Evolutionary conservation across 2,888 invertebrate species (phyloP).

Genomic region (Monoplex corrugatus): DNA sequence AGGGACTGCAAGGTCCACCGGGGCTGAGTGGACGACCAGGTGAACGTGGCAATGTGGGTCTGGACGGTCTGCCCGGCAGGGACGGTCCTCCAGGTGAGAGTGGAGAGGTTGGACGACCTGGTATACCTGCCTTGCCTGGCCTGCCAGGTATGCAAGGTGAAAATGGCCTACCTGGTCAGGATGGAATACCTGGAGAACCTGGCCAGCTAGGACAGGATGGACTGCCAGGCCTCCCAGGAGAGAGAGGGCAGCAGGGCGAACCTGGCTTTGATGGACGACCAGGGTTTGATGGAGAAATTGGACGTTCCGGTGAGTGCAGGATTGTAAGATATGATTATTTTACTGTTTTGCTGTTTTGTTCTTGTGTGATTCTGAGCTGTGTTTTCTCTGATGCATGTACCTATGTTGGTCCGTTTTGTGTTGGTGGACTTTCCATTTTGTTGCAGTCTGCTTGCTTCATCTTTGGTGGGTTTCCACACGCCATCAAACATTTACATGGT

Average conservation of each 20-base stretch:
- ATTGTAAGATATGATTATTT: too few relatives aligned
- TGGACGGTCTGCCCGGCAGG: slow-evolving; percentile 36
- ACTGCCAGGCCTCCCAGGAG: slow-evolving; percentile 43
- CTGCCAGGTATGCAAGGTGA: slow-evolving; percentile 59
- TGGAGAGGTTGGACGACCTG: slow-evolving; percentile 64
- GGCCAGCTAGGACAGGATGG: slow-evolving; percentile 53
- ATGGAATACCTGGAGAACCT: slow-evolving; percentile 56
- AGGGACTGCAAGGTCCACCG: background rate
- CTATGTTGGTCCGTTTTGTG: background rate
- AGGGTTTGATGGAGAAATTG: slow-evolving; percentile 59
- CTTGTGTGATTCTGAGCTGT: too few relatives aligned
- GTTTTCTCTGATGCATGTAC: background rate
- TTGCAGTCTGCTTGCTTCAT: background rate
- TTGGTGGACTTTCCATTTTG: background rate
- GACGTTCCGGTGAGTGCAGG: slow-evolving; percentile 49
- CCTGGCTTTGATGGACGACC: slow-evolving; percentile 57
- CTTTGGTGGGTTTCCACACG: background rate
- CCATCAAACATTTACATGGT: too few relatives aligned
- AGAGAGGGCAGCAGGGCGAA: slow-evolving; percentile 52
- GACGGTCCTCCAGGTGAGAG: slow-evolving; percentile 73
- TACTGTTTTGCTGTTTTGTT: too few relatives aligned
- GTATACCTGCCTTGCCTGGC: slow-evolving; percentile 79
- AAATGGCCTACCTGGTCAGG: slow-evolving; percentile 57
- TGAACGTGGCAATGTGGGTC: slow-evolving; percentile 20
- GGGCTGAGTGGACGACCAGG: slow-evolving; percentile 49